Evolutionary conservation across 1,140 invertebrate species (phyloP).

Genomic region (Pogonognathellus flavescens): DNA sequence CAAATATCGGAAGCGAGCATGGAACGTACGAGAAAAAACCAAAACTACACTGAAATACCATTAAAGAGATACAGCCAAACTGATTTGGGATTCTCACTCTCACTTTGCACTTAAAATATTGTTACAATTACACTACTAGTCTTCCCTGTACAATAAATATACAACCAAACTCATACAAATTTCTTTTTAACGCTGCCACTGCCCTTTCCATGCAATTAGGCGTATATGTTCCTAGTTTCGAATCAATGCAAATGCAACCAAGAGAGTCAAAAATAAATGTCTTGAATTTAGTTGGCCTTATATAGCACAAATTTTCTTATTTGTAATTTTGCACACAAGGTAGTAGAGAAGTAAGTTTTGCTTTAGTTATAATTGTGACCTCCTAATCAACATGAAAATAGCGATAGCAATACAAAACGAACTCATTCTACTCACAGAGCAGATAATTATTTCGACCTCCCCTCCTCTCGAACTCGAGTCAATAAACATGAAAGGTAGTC

Average conservation of each 20-base stretch:
- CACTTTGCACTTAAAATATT: not conserved
- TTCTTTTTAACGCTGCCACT: too few species aligned
- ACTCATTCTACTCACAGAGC: conserved; percentile 12
- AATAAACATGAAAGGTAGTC: conserved; percentile 36
- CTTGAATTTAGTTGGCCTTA: too few species aligned
- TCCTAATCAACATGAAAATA: conserved; percentile 30
- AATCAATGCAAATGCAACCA: too few species aligned
- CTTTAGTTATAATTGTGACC: conserved; percentile 17
- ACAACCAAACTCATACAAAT: too few species aligned
- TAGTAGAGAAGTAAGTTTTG: not conserved
- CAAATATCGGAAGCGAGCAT: conserved; percentile 31
- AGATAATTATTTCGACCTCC: conserved; percentile 43
- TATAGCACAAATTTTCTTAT: too few species aligned
- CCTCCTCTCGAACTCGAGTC: conserved; percentile 18
- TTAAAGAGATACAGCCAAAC: conserved; percentile 27
- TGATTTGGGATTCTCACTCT: conserved; percentile 37
- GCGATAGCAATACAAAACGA: conserved; percentile 27
- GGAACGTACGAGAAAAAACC: conserved; percentile 1
- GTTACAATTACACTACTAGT: too few species aligned
- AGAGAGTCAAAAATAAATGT: too few species aligned
- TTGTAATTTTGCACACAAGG: too few species aligned
- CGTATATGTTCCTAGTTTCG: too few species aligned
- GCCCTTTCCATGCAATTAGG: too few species aligned
- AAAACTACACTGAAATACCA: conserved; percentile 38
- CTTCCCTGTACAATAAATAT: too few species aligned